Percentiles rank a stretch among this genome's conserved stretches.
These are phyloP conservation scores for Punctoribates punctum DNA, from an alignment of 2,888 invertebrate species.

Conservation along the genomic window DNA sequence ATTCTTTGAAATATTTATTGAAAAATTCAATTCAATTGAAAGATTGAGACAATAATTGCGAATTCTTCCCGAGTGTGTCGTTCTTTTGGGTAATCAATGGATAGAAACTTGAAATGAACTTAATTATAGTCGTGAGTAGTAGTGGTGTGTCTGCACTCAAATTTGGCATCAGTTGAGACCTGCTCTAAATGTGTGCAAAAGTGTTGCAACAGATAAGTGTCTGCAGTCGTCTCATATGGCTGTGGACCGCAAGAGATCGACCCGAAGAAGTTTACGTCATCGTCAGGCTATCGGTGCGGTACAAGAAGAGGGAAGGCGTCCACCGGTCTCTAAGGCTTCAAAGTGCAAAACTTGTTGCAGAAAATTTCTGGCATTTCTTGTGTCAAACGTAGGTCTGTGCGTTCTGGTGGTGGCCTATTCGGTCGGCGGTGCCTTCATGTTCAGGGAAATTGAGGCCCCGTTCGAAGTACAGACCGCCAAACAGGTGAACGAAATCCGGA, in stretches of 20 bases:
- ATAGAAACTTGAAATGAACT: background rate
- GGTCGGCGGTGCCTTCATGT: constrained; percentile 81
- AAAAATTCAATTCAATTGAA: too few relatives aligned
- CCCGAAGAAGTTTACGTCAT: constrained; percentile 28
- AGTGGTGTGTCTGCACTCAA: background rate
- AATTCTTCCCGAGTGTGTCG: constrained; percentile 21
- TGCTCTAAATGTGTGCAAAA: constrained; percentile 13
- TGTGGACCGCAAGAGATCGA: constrained; percentile 29
- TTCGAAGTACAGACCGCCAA: constrained; percentile 41
- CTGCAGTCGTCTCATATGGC: constrained; percentile 30
- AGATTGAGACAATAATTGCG: background rate
- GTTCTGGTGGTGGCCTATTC: constrained; percentile 85
- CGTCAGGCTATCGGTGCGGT: constrained; percentile 7
- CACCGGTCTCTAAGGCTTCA: constrained; percentile 50
- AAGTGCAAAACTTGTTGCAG: constrained; percentile 68
- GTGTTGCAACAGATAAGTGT: background rate
- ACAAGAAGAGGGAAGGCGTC: background rate
- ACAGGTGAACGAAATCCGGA: constrained; percentile 60
- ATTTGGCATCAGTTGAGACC: constrained; percentile 20
- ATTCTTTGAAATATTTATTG: too few relatives aligned
- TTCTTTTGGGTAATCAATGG: background rate
- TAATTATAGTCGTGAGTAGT: constrained; percentile 7
- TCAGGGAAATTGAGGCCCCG: constrained; percentile 61
- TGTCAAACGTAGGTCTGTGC: constrained; percentile 81
- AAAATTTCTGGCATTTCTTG: constrained; percentile 77